Percentiles rank a stretch among this genome's conserved stretches.
Conservation (phyloP, 2,888 invertebrate genomes). For the Heliconius erato region DNA sequence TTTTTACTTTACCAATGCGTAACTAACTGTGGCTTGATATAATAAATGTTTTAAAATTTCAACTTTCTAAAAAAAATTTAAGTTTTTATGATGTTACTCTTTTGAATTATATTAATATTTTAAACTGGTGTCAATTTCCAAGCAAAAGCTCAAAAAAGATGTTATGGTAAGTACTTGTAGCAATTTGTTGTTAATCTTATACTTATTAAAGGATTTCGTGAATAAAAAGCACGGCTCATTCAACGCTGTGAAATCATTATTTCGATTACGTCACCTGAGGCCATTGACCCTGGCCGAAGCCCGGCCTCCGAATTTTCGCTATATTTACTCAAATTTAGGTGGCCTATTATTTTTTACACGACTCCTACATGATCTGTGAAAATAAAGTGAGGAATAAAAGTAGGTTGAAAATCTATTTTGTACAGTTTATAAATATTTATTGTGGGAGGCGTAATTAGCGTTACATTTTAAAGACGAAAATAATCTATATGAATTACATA, state of each 20-base stretch:
- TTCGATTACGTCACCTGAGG: constrained; percentile 57
- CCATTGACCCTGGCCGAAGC: constrained; percentile 52
- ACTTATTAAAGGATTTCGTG: constrained; percentile 45
- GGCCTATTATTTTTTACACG: constrained; percentile 25
- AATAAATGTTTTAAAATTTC: background rate
- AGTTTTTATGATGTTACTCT: background rate
- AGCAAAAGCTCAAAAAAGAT: background rate
- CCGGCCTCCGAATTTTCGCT: constrained; percentile 38
- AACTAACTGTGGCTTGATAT: background rate
- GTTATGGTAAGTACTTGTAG: background rate
- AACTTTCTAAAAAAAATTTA: background rate
- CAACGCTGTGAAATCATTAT: constrained; percentile 50
- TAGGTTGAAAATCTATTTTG: background rate
- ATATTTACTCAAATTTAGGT: constrained; percentile 22
- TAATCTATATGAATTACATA: background rate
- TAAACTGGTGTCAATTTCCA: background rate
- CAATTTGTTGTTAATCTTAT: constrained; percentile 28
- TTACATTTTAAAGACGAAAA: background rate
- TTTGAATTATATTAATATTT: background rate
- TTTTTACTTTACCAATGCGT: background rate
- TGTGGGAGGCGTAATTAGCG: background rate
- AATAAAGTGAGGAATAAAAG: background rate
- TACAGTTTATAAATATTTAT: background rate
- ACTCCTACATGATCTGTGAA: background rate
- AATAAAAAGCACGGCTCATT: constrained; percentile 45